Evolutionary conservation across 2,888 invertebrate genomes (phyloP).

Genomic region (Papilio protenor): DNA sequence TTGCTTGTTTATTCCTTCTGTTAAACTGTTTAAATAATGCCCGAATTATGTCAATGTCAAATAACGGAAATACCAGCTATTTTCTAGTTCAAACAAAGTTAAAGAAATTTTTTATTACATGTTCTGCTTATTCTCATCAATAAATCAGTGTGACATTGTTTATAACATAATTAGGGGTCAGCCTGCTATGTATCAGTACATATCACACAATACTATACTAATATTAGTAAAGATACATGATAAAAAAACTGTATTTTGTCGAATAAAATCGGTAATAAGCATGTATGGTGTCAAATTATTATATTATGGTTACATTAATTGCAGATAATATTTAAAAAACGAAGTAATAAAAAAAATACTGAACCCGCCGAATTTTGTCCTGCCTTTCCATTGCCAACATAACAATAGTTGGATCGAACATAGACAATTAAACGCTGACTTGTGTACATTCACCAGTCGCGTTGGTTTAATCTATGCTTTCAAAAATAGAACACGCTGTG

Average conservation of each 20-base stretch:
- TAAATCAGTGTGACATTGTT: conserved; percentile 28
- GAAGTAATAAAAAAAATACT: background rate
- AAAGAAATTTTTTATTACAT: conserved; percentile 29
- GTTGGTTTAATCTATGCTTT: conserved; percentile 8
- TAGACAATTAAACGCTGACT: conserved; percentile 34
- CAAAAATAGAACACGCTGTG: conserved; percentile 28
- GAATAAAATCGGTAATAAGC: background rate
- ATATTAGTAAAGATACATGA: background rate
- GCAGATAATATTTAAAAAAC: too few relatives aligned
- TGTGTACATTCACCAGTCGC: conserved; percentile 33
- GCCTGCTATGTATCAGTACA: background rate
- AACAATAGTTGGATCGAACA: conserved; percentile 17
- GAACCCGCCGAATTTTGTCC: conserved; percentile 1
- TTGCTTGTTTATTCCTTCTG: background rate
- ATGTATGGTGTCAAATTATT: too few relatives aligned
- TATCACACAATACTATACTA: background rate
- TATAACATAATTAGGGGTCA: conserved; percentile 26
- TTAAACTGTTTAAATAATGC: background rate
- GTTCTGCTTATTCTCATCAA: conserved; percentile 31
- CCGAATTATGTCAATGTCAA: background rate
- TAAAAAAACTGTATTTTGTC: background rate
- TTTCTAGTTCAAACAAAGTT: background rate
- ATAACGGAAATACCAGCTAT: background rate
- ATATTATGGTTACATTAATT: too few relatives aligned
- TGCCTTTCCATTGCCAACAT: conserved; percentile 8